Evolutionary conservation across 2,113 vertebrate genomes (phyloP), one percentile per base, ranked within the genome.

Genomic region (Forbesichthys agassizii): DNA sequence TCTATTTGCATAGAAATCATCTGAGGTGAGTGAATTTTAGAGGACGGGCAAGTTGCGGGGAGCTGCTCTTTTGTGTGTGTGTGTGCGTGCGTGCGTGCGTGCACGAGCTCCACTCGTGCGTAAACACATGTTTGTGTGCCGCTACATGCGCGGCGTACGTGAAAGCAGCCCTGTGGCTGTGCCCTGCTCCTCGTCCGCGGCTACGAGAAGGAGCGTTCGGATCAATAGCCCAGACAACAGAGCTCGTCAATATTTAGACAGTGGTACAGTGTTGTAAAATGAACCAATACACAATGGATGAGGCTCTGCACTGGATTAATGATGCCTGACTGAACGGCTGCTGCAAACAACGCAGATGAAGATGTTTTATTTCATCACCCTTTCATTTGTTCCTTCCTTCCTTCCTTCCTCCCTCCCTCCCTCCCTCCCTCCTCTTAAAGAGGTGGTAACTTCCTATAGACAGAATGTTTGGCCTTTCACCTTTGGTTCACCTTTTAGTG

Each of bases 1-100:
- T 81, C 12, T 88, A 93, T 94, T 94, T 95, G 90, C 90, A 93
- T 94, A 93, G 93, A 94, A 94, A 94, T 95, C 88, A 93, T 94
- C 88, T 94, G 86, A 91, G 82, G 89, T 88, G 89, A 93, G 86
- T 87, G 92, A 88, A 91, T 88, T 91, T 92, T 87, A 86, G 79
- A 91, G 79, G 88, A 87, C 92, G 81, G 84, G 85, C 64, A 74
- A 36, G 77, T 66, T 75, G 60, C 56, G 11, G 59, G 72, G 57
- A 42, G 42, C 69, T 47, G n/a, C 64, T 49, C 27, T 0, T 65
- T 79, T 81, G 60, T 83, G 59, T 48, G 5, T 62, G 11, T 10
- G 9, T 3, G 33, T 83, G 59, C 42, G 5, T 62, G 33, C 57
- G n/a, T n/a, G 11, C 8, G 9, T 6, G 33, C 57, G 59, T 27